phyloP scores from a whole-genome alignment of 2,797 vertebrate species.

The Salmo trutta region DNA sequence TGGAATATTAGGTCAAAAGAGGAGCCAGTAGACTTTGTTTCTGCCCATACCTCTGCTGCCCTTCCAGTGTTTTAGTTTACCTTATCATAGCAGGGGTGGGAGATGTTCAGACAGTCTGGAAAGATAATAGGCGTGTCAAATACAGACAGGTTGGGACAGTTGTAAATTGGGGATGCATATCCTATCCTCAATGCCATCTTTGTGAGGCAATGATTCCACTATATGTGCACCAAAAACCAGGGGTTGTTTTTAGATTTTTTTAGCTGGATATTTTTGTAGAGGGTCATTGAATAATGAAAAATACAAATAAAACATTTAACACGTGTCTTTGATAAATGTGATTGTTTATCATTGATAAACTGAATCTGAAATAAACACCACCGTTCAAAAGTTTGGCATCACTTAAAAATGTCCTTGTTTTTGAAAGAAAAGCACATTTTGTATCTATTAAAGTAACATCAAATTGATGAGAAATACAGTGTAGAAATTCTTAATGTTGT shows the following conservation, averaged over 20 bases:
- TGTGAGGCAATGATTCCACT: conserved; percentile 39
- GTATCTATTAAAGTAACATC: no score
- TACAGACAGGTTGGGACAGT: conserved; percentile 42
- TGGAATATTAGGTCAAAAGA: conserved; percentile 12
- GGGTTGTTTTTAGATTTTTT: conserved; percentile 38
- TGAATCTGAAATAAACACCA: neutral
- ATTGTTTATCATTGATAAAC: neutral
- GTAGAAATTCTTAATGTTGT: no score
- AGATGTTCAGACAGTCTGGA: conserved; percentile 58
- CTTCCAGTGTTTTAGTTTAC: conserved; percentile 57
- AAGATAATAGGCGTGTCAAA: conserved; percentile 48
- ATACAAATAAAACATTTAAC: neutral
- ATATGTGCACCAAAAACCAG: conserved; percentile 45
- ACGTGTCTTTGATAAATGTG: neutral
- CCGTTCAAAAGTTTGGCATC: no score
- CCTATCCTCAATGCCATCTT: conserved; percentile 57
- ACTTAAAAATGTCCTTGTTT: no score
- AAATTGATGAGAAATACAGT: no score
- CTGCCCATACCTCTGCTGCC: conserved; percentile 7
- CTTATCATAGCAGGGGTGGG: conserved; percentile 38
- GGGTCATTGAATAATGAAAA: neutral
- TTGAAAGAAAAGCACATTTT: no score
- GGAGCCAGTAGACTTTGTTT: neutral
- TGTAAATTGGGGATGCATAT: conserved; percentile 59
- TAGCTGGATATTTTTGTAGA: conserved; percentile 39